Conservation (phyloP, 2,113 vertebrate genomes). For the Brachyhypopomus occidentalis region DNA sequence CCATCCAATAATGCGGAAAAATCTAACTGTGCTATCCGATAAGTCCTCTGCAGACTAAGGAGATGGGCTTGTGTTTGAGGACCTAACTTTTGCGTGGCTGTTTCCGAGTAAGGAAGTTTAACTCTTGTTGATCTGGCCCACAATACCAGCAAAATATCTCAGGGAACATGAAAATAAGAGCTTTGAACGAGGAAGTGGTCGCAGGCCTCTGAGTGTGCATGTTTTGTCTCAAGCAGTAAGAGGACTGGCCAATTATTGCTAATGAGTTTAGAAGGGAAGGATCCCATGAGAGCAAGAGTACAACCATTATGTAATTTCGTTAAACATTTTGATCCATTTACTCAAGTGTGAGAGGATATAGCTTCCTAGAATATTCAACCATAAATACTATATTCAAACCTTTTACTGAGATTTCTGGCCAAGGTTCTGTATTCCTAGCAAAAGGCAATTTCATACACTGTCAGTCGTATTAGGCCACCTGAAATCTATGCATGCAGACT, state of each 20-base stretch:
- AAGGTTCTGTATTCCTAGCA: neutral
- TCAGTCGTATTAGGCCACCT: neutral
- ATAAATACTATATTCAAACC: neutral
- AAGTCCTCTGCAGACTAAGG: neutral
- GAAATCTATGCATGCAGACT: neutral
- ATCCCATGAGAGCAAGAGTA: slow-evolving; percentile 53
- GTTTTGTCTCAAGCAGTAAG: slow-evolving; percentile 48
- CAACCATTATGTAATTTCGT: slow-evolving; percentile 56
- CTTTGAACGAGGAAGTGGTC: neutral
- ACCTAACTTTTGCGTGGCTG: neutral
- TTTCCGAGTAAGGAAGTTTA: neutral
- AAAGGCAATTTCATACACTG: neutral
- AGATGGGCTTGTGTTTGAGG: neutral
- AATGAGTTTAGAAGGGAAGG: slow-evolving; percentile 51
- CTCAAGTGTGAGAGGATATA: slow-evolving; percentile 47
- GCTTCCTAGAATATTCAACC: slow-evolving; percentile 10
- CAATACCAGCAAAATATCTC: neutral
- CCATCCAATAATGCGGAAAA: slow-evolving; percentile 1
- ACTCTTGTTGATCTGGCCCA: slow-evolving; percentile 7
- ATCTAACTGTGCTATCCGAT: neutral
- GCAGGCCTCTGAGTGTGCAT: neutral
- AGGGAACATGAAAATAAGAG: neutral
- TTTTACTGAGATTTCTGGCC: neutral
- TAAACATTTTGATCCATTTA: slow-evolving; percentile 57
- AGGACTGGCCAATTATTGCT: slow-evolving; percentile 61